Base-by-base conservation (phyloP, 2,888 invertebrate species). In the Lithophane semibrunnea region DNA sequence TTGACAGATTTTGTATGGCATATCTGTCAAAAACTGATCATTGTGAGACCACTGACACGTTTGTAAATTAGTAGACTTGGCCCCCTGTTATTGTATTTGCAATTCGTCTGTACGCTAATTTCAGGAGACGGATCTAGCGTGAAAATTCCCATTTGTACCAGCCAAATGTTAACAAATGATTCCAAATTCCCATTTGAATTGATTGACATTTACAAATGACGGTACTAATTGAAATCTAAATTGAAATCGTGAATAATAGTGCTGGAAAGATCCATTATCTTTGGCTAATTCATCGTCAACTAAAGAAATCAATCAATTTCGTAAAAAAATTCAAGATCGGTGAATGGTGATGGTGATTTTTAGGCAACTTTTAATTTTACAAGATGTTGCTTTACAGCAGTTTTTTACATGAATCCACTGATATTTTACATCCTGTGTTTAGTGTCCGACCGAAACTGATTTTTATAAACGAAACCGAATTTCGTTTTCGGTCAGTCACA, bases 121-220 rank as follows among this genome's bases (percentile, higher is more conserved):
- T 56, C 29, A 52, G 16, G 12, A 58, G 54, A 70, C n/a, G 18
- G 56, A 73, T 79, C 52, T 67, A 21, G n/a, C 79, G n/a, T 71
- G 63, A 64, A 71, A 83, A 71, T 64, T n/a, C 0, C 54, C 63
- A 83, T 82, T 70, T 54, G 47, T 68, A 18, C 2, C 42, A 54
- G 56, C 16, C 24, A 64, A 77, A 69, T 73, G 73, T 24, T 67
- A 67, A 82, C 67, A 66, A 79, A 82, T 78, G 72, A 37, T 66
- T 18, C 29, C 7, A 58, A 56, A 37, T 61, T 42, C 54, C 29
- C 2, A 42, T 82, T 70, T 12, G 13, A 68, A 73, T 67, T 70
- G 69, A 74, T 74, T 63, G 83, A 77, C 77, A 77, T 8, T 68
- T 64, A 82, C 83, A 60, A 67, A 79, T 60, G 73, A 63, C 44